Conservation (phyloP, 1,140 invertebrate species). For the Neotoxoptera formosana region DNA sequence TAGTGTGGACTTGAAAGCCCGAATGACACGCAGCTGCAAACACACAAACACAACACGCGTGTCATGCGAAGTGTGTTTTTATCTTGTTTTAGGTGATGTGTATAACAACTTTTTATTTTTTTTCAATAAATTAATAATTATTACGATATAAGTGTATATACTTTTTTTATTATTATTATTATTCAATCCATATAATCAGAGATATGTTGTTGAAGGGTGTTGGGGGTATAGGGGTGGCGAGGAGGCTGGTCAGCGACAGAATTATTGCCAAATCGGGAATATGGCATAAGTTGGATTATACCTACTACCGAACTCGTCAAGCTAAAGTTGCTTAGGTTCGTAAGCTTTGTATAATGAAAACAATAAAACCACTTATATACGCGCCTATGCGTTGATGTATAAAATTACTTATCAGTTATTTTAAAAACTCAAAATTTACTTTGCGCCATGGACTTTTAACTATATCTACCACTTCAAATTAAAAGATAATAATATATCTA, state of each 20-base stretch:
- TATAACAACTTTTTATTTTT: slow-evolving; percentile 31
- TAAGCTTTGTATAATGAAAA: not conserved
- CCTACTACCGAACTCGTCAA: not conserved
- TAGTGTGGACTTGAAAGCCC: slow-evolving; percentile 99
- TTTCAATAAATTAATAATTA: slow-evolving; percentile 16
- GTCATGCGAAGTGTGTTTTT: slow-evolving; percentile 58
- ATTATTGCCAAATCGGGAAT: not conserved
- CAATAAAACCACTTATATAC: not conserved
- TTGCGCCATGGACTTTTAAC: not conserved
- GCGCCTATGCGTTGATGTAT: not conserved
- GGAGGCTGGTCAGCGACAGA: not conserved
- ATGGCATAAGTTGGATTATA: not conserved
- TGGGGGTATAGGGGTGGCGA: not conserved
- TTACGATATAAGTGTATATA: not conserved
- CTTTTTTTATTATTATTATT: slow-evolving; percentile 17
- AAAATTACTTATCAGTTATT: not conserved
- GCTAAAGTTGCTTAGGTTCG: not conserved
- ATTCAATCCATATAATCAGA: not conserved
- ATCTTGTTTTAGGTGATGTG: slow-evolving; percentile 44
- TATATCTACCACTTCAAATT: not conserved
- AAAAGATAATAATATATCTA: slow-evolving; percentile 3
- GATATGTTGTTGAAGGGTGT: not conserved
- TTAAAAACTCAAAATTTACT: not conserved
- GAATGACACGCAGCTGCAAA: slow-evolving; percentile 99
- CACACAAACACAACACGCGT: slow-evolving; percentile 58